A percentile compares a stretch with the other conserved stretches of the same genome.
These are phyloP conservation scores for Arnoldichthys spilopterus DNA, from an alignment of 2,797 vertebrate species.

Conservation along the genomic window DNA sequence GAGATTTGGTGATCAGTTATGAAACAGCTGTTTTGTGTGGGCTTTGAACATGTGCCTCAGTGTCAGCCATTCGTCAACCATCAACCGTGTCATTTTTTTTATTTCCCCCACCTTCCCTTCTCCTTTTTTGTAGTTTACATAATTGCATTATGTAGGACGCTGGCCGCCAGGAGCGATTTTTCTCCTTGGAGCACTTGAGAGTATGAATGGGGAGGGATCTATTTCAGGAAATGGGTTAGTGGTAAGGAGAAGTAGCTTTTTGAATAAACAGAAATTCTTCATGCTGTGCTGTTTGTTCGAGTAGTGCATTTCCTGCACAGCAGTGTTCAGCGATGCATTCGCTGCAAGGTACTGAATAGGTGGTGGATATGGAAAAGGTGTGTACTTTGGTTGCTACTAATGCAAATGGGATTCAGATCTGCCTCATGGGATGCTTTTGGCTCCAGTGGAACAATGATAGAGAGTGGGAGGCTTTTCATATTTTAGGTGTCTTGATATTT, in stretches of 20 bases:
- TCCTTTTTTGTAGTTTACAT: constrained; percentile 74
- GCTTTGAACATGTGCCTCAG: constrained; percentile 4
- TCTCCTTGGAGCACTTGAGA: constrained; percentile 78
- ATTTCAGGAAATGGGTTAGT: constrained; percentile 83
- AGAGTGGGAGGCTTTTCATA: constrained; percentile 15
- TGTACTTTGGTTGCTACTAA: background rate
- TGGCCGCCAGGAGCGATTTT: constrained; percentile 75
- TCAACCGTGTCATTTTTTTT: constrained; percentile 59
- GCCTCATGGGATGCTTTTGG: constrained; percentile 48
- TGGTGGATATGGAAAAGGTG: background rate
- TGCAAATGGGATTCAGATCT: constrained; percentile 60
- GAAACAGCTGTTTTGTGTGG: constrained; percentile 38
- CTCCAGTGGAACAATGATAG: constrained; percentile 30
- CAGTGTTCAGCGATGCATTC: background rate
- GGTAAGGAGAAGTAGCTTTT: constrained; percentile 73
- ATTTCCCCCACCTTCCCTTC: constrained; percentile 46
- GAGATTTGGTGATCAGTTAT: background rate
- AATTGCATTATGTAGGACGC: constrained; percentile 82
- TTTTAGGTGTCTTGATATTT: background rate
- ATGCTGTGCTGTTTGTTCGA: constrained; percentile 57
- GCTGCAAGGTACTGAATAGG: background rate
- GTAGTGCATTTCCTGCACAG: background rate
- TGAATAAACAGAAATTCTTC: constrained; percentile 78
- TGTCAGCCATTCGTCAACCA: constrained; percentile 55
- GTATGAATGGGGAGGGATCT: constrained; percentile 78